Evolutionary conservation across 2,888 invertebrate genomes (phyloP).

Genomic region (Byasa hedistus): DNA sequence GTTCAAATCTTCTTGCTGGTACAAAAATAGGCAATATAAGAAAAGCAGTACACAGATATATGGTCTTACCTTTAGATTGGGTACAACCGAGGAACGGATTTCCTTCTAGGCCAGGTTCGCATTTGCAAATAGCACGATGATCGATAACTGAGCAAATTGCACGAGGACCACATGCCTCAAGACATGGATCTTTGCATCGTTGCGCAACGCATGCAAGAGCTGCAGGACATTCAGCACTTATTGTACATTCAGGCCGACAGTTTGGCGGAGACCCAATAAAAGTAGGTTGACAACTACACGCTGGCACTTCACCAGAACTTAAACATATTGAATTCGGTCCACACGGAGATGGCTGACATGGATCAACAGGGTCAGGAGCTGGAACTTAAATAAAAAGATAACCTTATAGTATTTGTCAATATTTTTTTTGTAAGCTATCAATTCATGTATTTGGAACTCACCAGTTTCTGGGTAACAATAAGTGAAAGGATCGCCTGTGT

Average conservation of each 20-base stretch:
- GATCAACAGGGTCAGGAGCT: conserved; percentile 60
- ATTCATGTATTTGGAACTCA: conserved; percentile 44
- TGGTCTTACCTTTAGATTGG: conserved; percentile 59
- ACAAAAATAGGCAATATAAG: neutral
- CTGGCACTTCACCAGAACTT: conserved; percentile 81
- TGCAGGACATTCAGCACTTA: conserved; percentile 84
- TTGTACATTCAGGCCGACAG: conserved; percentile 84
- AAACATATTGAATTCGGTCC: conserved; percentile 83
- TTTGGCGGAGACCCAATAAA: conserved; percentile 84
- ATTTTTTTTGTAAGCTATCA: neutral
- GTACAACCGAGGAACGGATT: conserved; percentile 82
- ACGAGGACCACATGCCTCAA: conserved; percentile 82
- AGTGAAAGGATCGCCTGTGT: conserved; percentile 86
- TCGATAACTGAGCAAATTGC: conserved; percentile 81
- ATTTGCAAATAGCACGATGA: conserved; percentile 83
- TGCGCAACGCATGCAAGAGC: conserved; percentile 82
- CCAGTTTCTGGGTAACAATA: conserved; percentile 81
- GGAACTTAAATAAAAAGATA: conserved; percentile 38
- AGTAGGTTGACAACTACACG: conserved; percentile 82
- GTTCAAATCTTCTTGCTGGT: too few species aligned
- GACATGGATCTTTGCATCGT: conserved; percentile 83
- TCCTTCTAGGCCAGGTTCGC: conserved; percentile 80
- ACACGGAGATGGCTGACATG: conserved; percentile 85
- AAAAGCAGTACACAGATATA: neutral
- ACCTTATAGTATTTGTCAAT: neutral